Evolutionary conservation across 2,888 invertebrate species (phyloP).

Genomic region (Linhomoeus sp.): DNA sequence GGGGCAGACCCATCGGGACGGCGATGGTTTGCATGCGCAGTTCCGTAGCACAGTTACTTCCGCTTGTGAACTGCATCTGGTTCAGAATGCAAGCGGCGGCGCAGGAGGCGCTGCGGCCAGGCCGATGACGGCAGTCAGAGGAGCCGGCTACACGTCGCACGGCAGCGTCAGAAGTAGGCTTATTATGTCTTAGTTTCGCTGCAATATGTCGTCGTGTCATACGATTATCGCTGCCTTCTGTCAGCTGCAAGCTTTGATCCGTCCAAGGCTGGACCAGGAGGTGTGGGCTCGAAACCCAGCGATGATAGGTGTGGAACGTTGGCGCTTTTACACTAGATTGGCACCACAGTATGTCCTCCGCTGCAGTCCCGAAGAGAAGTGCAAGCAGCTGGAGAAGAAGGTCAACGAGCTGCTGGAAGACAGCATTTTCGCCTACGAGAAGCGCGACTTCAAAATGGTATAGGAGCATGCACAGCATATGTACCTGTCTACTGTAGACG

Average conservation of each 20-base stretch:
- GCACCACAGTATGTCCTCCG: no score
- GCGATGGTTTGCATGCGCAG: not conserved
- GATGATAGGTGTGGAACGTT: not conserved
- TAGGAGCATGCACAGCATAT: no score
- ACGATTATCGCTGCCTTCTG: not conserved
- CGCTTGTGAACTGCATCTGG: no score
- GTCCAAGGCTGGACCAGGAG: not conserved
- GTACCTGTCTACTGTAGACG: no score
- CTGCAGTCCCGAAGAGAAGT: conserved; percentile 66
- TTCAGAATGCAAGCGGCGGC: conserved; percentile 1
- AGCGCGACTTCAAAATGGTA: conserved; percentile 41
- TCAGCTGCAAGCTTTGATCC: not conserved
- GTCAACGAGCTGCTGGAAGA: conserved; percentile 76
- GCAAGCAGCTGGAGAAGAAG: conserved; percentile 63
- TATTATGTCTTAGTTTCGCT: no score
- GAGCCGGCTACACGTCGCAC: conserved; percentile 81
- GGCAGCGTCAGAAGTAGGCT: no score
- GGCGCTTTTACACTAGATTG: no score
- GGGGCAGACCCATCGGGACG: not conserved
- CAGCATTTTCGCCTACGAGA: conserved; percentile 50
- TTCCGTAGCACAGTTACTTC: no score
- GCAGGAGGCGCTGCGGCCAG: conserved; percentile 38
- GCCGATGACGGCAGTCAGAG: conserved; percentile 89
- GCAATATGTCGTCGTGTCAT: no score
- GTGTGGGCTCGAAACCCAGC: no score